A percentile compares a stretch with the other conserved stretches of the same genome.
Evolutionary conservation across 92 coral and sea anemone species (phyloP).

Genomic region (Scolanthus callimorphus): DNA sequence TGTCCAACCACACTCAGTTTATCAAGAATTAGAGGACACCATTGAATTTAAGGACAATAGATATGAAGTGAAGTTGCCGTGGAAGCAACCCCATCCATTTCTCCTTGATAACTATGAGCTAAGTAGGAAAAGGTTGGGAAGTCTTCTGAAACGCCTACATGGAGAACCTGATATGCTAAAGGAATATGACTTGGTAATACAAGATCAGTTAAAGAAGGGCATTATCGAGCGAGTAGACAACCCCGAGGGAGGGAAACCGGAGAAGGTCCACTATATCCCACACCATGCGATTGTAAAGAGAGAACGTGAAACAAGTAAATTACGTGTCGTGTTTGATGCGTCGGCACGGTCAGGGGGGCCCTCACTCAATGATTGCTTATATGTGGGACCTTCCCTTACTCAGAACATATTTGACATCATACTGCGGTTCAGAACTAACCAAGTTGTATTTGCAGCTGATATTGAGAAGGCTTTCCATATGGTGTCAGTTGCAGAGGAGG

Average conservation of each 20-base stretch:
- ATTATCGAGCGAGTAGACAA: too few species aligned
- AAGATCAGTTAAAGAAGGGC: constrained; percentile 24
- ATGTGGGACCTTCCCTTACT: too few species aligned
- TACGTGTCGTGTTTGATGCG: too few species aligned
- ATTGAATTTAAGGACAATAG: too few species aligned
- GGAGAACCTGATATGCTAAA: too few species aligned
- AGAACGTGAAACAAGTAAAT: constrained; percentile 43
- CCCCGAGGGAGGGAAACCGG: too few species aligned
- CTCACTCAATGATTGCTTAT: constrained; percentile 36
- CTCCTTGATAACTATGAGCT: constrained; percentile 48
- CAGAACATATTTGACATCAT: too few species aligned
- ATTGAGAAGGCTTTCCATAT: too few species aligned
- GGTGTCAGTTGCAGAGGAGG: constrained; percentile 31
- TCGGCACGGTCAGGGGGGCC: constrained; percentile 36
- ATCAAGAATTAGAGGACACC: too few species aligned
- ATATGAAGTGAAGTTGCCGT: constrained; percentile 39
- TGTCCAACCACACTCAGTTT: constrained; percentile 22
- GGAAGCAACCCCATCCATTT: constrained; percentile 37
- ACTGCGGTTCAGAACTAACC: constrained; percentile 27
- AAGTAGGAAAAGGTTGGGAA: constrained; percentile 40
- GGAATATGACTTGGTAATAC: constrained; percentile 24
- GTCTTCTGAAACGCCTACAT: too few species aligned
- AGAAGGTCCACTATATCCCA: constrained; percentile 37
- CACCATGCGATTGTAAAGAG: constrained; percentile 46
- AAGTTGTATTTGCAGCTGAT: constrained; percentile 35